These are phyloP conservation scores for Drosophila mimetica DNA, from an alignment of 2,888 invertebrate species.

Conservation along the genomic window DNA sequence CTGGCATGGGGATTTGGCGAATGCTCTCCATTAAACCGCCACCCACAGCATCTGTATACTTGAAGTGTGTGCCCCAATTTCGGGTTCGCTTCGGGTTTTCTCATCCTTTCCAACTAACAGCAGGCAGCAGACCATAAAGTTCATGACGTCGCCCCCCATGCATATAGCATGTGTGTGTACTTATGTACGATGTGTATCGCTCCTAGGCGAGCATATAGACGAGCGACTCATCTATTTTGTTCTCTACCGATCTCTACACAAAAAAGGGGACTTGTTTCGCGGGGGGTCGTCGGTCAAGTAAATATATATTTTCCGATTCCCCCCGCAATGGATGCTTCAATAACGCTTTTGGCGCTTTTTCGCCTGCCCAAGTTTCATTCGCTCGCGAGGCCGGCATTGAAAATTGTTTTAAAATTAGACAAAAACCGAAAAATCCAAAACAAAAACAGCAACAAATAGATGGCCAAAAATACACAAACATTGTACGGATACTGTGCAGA, in stretches of 20 bases:
- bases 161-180: constrained; percentile 13
- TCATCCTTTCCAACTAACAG: constrained; percentile 50
- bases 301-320: constrained; percentile 57
- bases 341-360: constrained; percentile 66
- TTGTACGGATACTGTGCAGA: constrained; percentile 11
- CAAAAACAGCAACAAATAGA: constrained; percentile 54
- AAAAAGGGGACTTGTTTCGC: background rate
- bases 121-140: constrained; percentile 54
- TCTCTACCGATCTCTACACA: constrained; percentile 2
- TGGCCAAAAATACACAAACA: constrained; percentile 53
- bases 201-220: constrained; percentile 13
- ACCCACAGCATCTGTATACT: constrained; percentile 5
- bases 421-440: constrained; percentile 45
- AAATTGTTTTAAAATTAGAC: constrained; percentile 67
- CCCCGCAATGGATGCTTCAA: constrained; percentile 56
- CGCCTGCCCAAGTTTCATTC: constrained; percentile 7
- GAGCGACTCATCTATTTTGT: constrained; percentile 5
- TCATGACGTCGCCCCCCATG: constrained; percentile 65
- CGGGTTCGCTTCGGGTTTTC: constrained; percentile 10
- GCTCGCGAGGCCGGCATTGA: constrained; percentile 65
- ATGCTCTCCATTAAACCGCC: background rate
- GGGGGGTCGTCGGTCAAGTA: constrained; percentile 45
- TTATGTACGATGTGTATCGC: no score
- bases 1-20: background rate
- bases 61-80: constrained; percentile 34